A percentile compares a stretch with the other conserved stretches of the same genome.
These are phyloP conservation scores for Melanerpes formicivorus DNA, from an alignment of 2,113 vertebrate species.

Conservation along the genomic window DNA sequence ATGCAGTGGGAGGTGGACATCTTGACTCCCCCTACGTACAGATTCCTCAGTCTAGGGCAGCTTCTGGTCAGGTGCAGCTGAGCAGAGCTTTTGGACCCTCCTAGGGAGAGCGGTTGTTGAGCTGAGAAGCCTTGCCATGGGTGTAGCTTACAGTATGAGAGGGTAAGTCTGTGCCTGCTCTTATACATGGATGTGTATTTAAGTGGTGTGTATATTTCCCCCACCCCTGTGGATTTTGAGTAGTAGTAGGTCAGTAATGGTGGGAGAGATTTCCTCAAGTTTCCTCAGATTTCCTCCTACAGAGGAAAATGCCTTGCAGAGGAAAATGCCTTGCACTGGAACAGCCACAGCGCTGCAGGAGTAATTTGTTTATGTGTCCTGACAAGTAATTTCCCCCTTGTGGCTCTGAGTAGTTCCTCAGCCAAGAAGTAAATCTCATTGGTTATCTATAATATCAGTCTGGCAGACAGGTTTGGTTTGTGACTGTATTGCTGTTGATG, in stretches of 20 bases:
- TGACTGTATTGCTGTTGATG: neutral
- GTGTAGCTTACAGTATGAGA: slow-evolving; percentile 77
- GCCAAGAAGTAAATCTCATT: neutral
- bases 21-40: neutral
- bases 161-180: slow-evolving; percentile 75
- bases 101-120: neutral
- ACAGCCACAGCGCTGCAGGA: neutral
- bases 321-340: neutral
- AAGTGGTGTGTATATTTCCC: neutral
- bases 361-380: neutral
- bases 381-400: neutral
- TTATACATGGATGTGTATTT: neutral
- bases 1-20: neutral
- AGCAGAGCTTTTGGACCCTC: neutral
- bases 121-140: slow-evolving; percentile 69
- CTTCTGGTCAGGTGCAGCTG: neutral
- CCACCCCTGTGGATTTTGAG: neutral
- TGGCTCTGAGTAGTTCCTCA: neutral
- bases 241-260: neutral
- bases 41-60: neutral
- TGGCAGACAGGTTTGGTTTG: neutral
- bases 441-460: neutral
- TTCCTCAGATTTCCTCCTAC: neutral
- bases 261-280: neutral
- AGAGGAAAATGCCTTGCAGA: neutral